phyloP scores from a whole-genome alignment of 2,113 vertebrate species.

The Myiopsitta monachus region DNA sequence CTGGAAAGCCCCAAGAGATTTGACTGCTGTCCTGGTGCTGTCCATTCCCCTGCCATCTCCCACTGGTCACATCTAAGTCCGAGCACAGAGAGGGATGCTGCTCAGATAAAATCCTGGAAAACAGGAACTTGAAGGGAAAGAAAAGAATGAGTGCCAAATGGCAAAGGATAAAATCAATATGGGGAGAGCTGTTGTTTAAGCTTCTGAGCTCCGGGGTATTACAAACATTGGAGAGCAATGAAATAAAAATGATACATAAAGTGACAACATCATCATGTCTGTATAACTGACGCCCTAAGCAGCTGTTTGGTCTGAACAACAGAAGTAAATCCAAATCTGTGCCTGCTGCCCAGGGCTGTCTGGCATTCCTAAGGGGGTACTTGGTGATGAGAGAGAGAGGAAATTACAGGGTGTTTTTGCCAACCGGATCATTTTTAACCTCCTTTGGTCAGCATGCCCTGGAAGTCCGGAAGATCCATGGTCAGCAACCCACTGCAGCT shows the following conservation, averaged over 20 bases:
- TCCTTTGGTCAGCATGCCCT: background rate
- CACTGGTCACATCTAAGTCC: background rate
- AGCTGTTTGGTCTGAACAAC: slow-evolving; percentile 56
- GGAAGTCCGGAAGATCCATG: background rate
- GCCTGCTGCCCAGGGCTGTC: slow-evolving; percentile 28
- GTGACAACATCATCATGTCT: slow-evolving; percentile 39
- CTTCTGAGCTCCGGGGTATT: slow-evolving; percentile 39
- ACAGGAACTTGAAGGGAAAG: slow-evolving; percentile 40
- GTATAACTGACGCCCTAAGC: slow-evolving; percentile 27
- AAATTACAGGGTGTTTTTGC: slow-evolving; percentile 12
- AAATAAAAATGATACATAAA: slow-evolving; percentile 67
- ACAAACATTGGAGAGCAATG: slow-evolving; percentile 44
- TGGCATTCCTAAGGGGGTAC: slow-evolving; percentile 20
- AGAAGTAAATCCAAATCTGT: slow-evolving; percentile 56
- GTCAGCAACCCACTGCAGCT: background rate
- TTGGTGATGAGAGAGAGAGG: slow-evolving; percentile 1
- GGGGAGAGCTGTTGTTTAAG: slow-evolving; percentile 40
- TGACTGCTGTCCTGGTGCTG: rapidly evolving
- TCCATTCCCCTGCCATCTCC: background rate
- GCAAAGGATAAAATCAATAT: slow-evolving; percentile 40
- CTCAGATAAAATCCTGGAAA: slow-evolving; percentile 6
- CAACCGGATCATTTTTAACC: slow-evolving; percentile 20
- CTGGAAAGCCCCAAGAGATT: background rate
- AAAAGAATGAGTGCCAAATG: slow-evolving; percentile 37
- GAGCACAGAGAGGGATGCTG: background rate